Evolutionary conservation across 2,797 vertebrate species (phyloP).

Genomic region (Callimico goeldii): DNA sequence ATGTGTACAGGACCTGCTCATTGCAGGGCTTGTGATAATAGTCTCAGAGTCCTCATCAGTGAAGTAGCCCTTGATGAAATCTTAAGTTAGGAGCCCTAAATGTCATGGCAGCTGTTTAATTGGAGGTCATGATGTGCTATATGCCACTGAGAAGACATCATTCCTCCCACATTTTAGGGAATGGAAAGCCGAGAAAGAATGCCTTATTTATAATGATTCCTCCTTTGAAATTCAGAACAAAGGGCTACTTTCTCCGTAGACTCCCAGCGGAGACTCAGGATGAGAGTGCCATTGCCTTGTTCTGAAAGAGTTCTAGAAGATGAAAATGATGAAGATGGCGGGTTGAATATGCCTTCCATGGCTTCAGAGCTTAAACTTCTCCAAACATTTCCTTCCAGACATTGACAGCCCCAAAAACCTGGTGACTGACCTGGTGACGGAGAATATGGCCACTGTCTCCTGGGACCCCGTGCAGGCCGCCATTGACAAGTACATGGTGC

Average conservation of each 20-base stretch:
- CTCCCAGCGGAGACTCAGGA: not conserved
- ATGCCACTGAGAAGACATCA: not conserved
- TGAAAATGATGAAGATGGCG: not conserved
- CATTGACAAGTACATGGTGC: slow-evolving; percentile 87
- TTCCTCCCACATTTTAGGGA: not conserved
- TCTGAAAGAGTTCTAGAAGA: not conserved
- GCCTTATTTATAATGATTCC: not conserved
- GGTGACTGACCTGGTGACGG: slow-evolving; percentile 83
- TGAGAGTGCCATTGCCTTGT: not conserved
- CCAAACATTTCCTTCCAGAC: slow-evolving; percentile 77
- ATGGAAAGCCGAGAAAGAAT: not conserved
- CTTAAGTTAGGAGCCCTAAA: not conserved
- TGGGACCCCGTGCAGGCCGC: slow-evolving; percentile 86
- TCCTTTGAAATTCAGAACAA: not conserved
- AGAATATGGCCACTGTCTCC: slow-evolving; percentile 85
- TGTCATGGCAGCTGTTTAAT: not conserved
- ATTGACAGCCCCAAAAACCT: slow-evolving; percentile 87
- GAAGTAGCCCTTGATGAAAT: not conserved
- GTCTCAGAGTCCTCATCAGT: not conserved
- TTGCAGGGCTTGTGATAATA: not conserved
- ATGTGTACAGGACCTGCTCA: not conserved
- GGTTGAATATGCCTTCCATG: not conserved
- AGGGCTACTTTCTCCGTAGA: not conserved
- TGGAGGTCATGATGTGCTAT: not conserved
- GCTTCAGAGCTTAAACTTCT: not conserved